A percentile compares a stretch with the other conserved stretches of the same genome.
These are phyloP conservation scores for Podargus strigoides DNA, from an alignment of 2,797 vertebrate genomes.

Conservation along the genomic window DNA sequence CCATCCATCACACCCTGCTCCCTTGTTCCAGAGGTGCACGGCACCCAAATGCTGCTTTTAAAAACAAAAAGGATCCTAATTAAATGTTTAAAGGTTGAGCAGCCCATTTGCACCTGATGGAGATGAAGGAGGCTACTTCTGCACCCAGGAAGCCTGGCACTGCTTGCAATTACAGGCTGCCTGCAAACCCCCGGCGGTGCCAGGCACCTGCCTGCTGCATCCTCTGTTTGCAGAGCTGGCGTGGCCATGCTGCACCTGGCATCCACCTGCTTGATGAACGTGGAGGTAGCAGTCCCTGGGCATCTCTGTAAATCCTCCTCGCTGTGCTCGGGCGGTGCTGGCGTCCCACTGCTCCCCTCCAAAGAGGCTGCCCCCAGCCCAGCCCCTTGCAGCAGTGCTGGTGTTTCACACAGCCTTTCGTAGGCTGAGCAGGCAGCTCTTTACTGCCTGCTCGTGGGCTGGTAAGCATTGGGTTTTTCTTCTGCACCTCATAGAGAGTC, in stretches of 20 bases:
- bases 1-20: background rate
- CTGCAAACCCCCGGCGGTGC: background rate
- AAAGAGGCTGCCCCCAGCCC: background rate
- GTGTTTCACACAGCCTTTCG: background rate
- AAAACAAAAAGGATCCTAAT: conserved; percentile 49
- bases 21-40: accelerated
- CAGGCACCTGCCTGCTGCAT: background rate
- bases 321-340: accelerated
- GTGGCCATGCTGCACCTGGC: accelerated
- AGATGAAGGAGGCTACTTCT: background rate
- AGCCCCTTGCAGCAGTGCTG: accelerated
- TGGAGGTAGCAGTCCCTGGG: background rate
- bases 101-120: conserved; percentile 11
- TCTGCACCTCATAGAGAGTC: background rate
- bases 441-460: background rate
- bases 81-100: conserved; percentile 48
- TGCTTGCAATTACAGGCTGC: background rate
- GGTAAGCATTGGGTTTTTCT: background rate
- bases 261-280: background rate
- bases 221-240: background rate
- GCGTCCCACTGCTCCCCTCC: background rate
- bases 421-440: background rate
- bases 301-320: background rate
- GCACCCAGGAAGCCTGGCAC: background rate
- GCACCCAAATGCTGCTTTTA: conserved; percentile 8